Evolutionary conservation across 2,113 vertebrate species (phyloP).

Genomic region (Pyxicephalus adspersus): DNA sequence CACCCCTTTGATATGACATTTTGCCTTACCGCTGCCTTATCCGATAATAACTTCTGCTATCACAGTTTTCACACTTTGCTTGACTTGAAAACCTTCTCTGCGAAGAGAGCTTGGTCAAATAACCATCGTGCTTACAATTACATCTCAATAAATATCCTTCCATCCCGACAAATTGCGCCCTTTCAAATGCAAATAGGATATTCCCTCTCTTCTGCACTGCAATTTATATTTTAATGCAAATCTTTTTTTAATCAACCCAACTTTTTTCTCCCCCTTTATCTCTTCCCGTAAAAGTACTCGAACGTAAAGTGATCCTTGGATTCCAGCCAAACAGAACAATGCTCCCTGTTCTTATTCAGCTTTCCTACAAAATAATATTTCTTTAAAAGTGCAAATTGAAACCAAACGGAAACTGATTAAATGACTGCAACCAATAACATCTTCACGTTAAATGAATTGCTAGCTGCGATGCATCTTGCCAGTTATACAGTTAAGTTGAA

Average conservation of each 20-base stretch:
- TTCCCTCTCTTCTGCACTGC: neutral
- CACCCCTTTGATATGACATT: too few species aligned
- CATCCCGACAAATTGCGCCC: neutral
- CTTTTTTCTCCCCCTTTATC: neutral
- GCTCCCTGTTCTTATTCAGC: neutral
- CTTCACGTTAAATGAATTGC: conserved; percentile 13
- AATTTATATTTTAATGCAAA: conserved; percentile 35
- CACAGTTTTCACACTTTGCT: too few species aligned
- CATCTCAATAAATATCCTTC: neutral
- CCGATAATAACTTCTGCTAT: too few species aligned
- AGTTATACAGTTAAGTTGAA: neutral
- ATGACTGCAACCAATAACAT: neutral
- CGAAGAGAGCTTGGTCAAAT: neutral
- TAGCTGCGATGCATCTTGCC: conserved; percentile 2
- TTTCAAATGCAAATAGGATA: neutral
- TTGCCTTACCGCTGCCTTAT: too few species aligned
- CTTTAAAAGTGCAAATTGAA: conserved; percentile 47
- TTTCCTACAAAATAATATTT: conserved; percentile 36
- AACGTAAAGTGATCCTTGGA: conserved; percentile 15
- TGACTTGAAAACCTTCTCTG: too few species aligned
- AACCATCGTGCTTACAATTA: neutral
- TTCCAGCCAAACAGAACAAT: conserved; percentile 1
- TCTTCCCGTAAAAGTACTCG: conserved; percentile 27
- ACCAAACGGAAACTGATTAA: conserved; percentile 26
- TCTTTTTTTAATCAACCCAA: conserved; percentile 26